Evolutionary conservation across 2,888 invertebrate genomes (phyloP).

Genomic region (Hirtodrosophila duncani): DNA sequence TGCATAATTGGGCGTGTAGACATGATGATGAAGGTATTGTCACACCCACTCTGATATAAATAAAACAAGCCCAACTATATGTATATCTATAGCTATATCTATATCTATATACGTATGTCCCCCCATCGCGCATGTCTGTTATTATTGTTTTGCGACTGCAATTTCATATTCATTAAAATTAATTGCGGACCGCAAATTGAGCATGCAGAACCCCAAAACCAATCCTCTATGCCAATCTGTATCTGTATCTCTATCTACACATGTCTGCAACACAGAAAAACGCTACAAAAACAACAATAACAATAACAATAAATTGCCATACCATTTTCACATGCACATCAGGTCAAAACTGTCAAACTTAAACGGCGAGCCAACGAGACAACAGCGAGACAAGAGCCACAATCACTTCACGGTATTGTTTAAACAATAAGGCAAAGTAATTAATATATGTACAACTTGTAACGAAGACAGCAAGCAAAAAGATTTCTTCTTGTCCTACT

Average conservation of each 20-base stretch:
- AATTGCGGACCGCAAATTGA: conserved; percentile 38
- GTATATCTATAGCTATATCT: conserved; percentile 13
- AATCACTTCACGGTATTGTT: conserved; percentile 52
- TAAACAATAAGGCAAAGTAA: conserved; percentile 71
- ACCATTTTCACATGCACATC: conserved; percentile 39
- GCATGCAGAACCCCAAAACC: conserved; percentile 14
- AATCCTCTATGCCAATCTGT: conserved; percentile 5
- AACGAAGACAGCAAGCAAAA: too few species aligned
- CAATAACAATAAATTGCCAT: conserved; percentile 35
- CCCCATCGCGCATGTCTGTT: too few species aligned
- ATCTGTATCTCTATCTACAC: not conserved
- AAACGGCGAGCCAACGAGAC: not conserved
- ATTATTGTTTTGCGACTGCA: conserved; percentile 28
- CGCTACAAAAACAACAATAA: too few species aligned
- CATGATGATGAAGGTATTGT: conserved; percentile 8
- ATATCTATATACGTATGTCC: conserved; percentile 27
- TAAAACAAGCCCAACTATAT: conserved; percentile 12
- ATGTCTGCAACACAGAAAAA: too few species aligned
- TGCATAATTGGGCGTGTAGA: conserved; percentile 51
- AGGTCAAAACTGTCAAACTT: conserved; percentile 19
- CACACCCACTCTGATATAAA: conserved; percentile 52
- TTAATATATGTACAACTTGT: conserved; percentile 55
- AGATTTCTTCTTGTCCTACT: conserved; percentile 13
- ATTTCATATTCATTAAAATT: conserved; percentile 54
- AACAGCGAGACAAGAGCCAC: conserved; percentile 3